These are phyloP conservation scores for Odontophorus gujanensis DNA, from an alignment of 2,113 vertebrate genomes.

Conservation along the genomic window DNA sequence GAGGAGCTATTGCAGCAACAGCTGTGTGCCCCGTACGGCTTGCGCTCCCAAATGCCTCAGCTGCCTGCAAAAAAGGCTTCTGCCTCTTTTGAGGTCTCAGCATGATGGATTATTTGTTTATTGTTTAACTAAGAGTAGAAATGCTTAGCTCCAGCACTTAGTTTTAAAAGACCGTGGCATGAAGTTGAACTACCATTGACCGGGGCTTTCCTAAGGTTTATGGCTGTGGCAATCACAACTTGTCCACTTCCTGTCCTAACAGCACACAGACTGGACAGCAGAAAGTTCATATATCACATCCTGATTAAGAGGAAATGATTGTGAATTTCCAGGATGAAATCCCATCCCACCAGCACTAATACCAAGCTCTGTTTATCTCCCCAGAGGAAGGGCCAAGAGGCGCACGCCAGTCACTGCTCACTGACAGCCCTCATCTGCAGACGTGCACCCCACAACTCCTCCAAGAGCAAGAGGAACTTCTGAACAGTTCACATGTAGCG, in stretches of 20 bases:
- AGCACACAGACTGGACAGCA: background rate
- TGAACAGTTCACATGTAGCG: background rate
- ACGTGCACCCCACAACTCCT: background rate
- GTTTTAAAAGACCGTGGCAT: background rate
- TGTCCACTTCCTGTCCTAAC: slow-evolving; percentile 43
- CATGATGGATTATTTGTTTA: slow-evolving; percentile 35
- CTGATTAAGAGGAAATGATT: slow-evolving; percentile 64
- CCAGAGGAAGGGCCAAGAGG: slow-evolving; percentile 1
- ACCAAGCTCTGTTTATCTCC: background rate
- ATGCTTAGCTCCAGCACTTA: background rate
- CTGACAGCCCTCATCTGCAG: background rate
- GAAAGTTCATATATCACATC: slow-evolving; percentile 31
- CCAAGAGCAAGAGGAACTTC: background rate
- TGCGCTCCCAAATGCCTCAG: slow-evolving; percentile 72
- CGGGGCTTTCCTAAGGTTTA: background rate
- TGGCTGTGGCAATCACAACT: background rate
- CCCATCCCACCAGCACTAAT: slow-evolving; percentile 29
- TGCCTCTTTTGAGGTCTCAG: slow-evolving; percentile 28
- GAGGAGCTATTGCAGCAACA: slow-evolving; percentile 78
- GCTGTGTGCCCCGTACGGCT: slow-evolving; percentile 74
- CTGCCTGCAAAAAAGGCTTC: slow-evolving; percentile 32
- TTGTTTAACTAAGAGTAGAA: slow-evolving; percentile 50
- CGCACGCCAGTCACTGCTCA: background rate
- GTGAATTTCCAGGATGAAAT: slow-evolving; percentile 54
- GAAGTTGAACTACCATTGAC: background rate